A percentile compares a stretch with the other conserved stretches of the same genome.
Evolutionary conservation across 2,888 invertebrate genomes (phyloP).

Genomic region (Acleris cristana): DNA sequence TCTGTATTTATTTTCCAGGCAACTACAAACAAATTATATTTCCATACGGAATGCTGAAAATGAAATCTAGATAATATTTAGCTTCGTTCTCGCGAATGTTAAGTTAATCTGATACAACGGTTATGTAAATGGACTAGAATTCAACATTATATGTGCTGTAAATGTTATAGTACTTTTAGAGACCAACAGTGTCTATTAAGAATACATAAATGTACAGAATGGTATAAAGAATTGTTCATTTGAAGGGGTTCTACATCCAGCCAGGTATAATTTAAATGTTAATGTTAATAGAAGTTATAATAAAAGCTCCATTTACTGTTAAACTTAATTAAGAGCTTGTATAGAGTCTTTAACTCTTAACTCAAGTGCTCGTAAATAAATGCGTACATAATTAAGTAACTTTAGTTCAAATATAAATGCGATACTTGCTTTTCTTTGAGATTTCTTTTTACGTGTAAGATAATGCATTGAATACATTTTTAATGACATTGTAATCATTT

Average conservation of each 20-base stretch:
- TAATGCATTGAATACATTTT: too few species aligned
- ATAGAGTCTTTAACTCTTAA: too few species aligned
- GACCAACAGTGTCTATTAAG: constrained; percentile 9
- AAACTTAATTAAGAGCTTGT: too few species aligned
- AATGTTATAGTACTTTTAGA: constrained; percentile 8
- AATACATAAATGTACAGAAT: constrained; percentile 19
- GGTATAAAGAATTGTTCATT: constrained; percentile 7
- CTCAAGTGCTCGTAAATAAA: too few species aligned
- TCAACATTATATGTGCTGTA: constrained; percentile 14
- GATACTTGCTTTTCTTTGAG: too few species aligned
- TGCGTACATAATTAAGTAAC: too few species aligned
- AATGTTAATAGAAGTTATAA: not conserved
- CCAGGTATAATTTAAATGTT: not conserved
- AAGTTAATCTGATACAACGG: constrained; percentile 31
- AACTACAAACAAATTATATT: not conserved
- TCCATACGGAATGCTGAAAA: constrained; percentile 12
- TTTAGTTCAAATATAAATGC: too few species aligned
- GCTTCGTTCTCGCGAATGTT: constrained; percentile 23
- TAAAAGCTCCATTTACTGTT: too few species aligned
- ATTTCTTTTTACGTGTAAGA: too few species aligned
- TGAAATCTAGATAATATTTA: constrained; percentile 25
- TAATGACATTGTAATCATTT: too few species aligned
- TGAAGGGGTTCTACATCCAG: constrained; percentile 2
- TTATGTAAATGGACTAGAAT: constrained; percentile 32
- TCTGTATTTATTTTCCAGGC: not conserved